Evolutionary conservation across 30 jellyfish, hydroid and myxozoan species (phyloP).

Genomic region (Cassiopea xamachana): DNA sequence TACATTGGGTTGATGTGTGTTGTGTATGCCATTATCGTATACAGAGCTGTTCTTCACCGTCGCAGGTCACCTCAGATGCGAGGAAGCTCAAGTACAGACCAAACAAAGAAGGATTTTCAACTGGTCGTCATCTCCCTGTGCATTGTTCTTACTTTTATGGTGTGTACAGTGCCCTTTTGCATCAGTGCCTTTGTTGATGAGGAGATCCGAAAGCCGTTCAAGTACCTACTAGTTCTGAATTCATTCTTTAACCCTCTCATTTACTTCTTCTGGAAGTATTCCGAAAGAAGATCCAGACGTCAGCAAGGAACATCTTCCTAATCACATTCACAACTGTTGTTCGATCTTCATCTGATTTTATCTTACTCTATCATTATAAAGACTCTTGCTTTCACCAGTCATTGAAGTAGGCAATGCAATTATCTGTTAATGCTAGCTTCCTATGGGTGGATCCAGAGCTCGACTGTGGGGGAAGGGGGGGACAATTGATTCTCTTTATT

Average conservation of each 20-base stretch:
- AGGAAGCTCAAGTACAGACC: not conserved
- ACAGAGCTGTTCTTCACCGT: slow-evolving; percentile 20
- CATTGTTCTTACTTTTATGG: slow-evolving; percentile 4
- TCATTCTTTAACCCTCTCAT: slow-evolving; percentile 7
- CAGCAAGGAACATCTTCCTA: not conserved
- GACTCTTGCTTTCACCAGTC: too few species aligned
- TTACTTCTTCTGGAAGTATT: slow-evolving; percentile 26
- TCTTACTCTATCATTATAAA: too few species aligned
- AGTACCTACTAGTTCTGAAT: not conserved
- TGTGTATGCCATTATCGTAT: not conserved
- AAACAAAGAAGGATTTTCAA: slow-evolving; percentile 2
- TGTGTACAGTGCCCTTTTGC: slow-evolving; percentile 2
- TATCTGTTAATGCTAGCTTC: too few species aligned
- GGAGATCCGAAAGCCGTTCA: not conserved
- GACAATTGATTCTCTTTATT: too few species aligned
- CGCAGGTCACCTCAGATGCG: not conserved
- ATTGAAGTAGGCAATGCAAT: too few species aligned
- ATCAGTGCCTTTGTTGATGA: not conserved
- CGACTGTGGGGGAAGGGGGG: too few species aligned
- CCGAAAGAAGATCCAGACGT: slow-evolving; percentile 4
- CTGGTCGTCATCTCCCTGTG: slow-evolving; percentile 9
- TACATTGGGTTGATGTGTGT: not conserved
- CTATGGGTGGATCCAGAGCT: too few species aligned
- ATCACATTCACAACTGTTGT: not conserved
- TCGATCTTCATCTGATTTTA: too few species aligned